Base-by-base conservation (phyloP, 2,888 invertebrate species). In the Junonia oenone region DNA sequence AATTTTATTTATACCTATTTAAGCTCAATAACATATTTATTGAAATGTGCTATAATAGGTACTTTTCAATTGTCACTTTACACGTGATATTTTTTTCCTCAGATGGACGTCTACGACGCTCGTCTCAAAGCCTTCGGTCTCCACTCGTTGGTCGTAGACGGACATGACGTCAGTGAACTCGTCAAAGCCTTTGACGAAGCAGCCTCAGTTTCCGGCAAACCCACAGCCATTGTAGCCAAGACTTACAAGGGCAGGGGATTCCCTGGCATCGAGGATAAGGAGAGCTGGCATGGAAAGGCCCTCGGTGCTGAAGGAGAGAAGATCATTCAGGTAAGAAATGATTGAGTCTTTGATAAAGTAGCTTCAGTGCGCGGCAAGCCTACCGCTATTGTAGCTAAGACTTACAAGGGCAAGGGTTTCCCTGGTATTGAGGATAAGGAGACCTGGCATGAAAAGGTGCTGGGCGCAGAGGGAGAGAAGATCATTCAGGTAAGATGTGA, bases 211-310 rank as follows among this genome's bases (percentile, higher is more conserved):
- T 91, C 93, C 74, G 96, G 93, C 62, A 94, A 94, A 68, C 99
- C 99, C 46, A 98, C 98, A 11, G 98, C 98, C 29, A 91, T 99
- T 56, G 90, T 99, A 61, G 98, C 98, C 50, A 98, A 99, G 90
- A 99, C 99, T 0, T 97, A 92, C 84, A 99, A 99, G 90, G 99
- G 99, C 17, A 95, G 93, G 76, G 94, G 93, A 69, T 97, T 97
- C 89, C 94, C 95, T 38, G 94, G 94, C 51, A 97, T 99, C 72
- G 99, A 98, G 82, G 96, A 99, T 81, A 69, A 93, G 65, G 96
- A 98, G 56, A 97, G 98, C 85, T 99, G 99, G 99, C 99, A 99
- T 77, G 99, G 99, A 50, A 99, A 99, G 83, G 95, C 99, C 0
- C 86, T 99, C 56, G 98, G 98, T 0, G 94, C 92, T 50, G 95